Base-by-base conservation (phyloP, 2,797 vertebrate species). In the Neosilurus hyrtlii region DNA sequence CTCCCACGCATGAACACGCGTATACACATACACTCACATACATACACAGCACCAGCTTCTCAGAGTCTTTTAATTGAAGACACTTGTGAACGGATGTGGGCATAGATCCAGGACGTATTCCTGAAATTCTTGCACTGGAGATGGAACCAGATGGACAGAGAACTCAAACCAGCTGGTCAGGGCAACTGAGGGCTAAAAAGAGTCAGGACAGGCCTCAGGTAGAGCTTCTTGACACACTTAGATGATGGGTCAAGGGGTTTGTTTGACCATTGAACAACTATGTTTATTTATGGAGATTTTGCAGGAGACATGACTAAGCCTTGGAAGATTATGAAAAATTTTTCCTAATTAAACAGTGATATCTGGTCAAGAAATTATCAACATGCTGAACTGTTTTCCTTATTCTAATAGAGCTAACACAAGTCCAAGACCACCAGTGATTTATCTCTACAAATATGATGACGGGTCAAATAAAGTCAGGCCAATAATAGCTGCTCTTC, bases 71-170 rank as follows among this genome's bases (percentile, higher is more conserved):
- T 93, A 94, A 95, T 93, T 94, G 92, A 94, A 94, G 94, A 93
- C 93, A 94, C 93, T 94, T 93, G 93, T 94, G 93, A 95, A 93
- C 94, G 94, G 94, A 95, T 95, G 93, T 94, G 94, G 94, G 94
- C 93, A 91, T 86, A 81, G 86, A 86, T 94, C 94, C 94, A 95
- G 92, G 91, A 93, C 91, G 92, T 95, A 95, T 95, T 95, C 94
- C 92, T 94, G 91, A 94, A 92, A 94, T 95, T 94, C 94, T 92
- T 94, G 92, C 86, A 89, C 90, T 92, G 87, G 91, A 94, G 93
- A 93, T 91, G 91, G 89, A 94, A 93, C 94, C 94, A 95, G 94
- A 95, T 95, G 94, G 93, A 91, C 90, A 63, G 91, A 89, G 92
- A 95, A 95, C 92, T 95, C 87, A 92, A 94, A 95, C 91, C 94